Percentiles rank a stretch among this genome's conserved stretches.
phyloP scores from a whole-genome alignment of 2,797 vertebrate species.

The Melanogrammus aeglefinus region DNA sequence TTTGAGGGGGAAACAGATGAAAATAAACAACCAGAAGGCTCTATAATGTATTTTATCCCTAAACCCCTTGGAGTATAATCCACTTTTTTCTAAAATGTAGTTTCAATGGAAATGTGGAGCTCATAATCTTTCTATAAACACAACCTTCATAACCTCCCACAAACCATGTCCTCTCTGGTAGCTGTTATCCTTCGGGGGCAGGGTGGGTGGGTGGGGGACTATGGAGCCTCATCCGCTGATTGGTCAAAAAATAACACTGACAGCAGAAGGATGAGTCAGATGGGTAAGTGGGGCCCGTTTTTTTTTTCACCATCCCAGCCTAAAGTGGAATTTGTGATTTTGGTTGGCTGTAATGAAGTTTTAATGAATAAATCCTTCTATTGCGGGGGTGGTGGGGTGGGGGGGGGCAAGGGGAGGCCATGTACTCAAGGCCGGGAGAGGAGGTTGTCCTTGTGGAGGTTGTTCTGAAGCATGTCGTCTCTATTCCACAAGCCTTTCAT shows the following conservation, averaged over 20 bases:
- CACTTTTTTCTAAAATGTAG: slow-evolving; percentile 38
- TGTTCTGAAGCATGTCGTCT: slow-evolving; percentile 20
- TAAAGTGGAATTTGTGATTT: slow-evolving; percentile 25
- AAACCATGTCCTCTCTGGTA: too few species aligned
- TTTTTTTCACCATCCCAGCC: slow-evolving; percentile 26
- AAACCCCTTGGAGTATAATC: slow-evolving; percentile 43
- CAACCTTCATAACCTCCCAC: slow-evolving; percentile 6
- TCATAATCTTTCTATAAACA: slow-evolving; percentile 33
- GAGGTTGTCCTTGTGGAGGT: slow-evolving; percentile 34
- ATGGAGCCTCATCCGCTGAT: slow-evolving; percentile 15
- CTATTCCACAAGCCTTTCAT: slow-evolving; percentile 18
- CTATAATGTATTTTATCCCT: slow-evolving; percentile 21
- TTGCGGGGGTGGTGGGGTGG: neutral
- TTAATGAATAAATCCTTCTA: slow-evolving; percentile 25
- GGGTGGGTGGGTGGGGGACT: neutral
- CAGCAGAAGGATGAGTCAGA: neutral
- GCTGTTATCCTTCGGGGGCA: too few species aligned
- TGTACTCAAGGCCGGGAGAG: slow-evolving; percentile 2
- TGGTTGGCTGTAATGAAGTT: slow-evolving; percentile 13
- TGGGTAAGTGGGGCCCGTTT: slow-evolving; percentile 27
- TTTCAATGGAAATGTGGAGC: slow-evolving; percentile 29
- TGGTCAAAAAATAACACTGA: slow-evolving; percentile 1
- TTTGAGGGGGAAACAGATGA: too few species aligned
- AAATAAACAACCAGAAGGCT: slow-evolving; percentile 3
- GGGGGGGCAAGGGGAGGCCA: too few species aligned